Evolutionary conservation across 2,113 vertebrate species (phyloP).

Genomic region (Melanerpes aurifrons): DNA sequence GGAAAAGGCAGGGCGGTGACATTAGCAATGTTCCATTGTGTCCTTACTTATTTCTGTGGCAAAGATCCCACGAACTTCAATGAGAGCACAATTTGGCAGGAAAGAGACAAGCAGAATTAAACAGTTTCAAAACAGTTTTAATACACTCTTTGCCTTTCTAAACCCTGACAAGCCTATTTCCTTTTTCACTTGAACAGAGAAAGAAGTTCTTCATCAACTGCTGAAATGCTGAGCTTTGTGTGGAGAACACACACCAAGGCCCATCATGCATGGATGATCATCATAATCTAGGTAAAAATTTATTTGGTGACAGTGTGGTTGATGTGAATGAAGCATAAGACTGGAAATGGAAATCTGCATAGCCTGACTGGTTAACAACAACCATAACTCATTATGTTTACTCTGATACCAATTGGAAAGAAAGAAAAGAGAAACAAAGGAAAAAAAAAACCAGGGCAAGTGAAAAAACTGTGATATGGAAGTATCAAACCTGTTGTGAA

Average conservation of each 20-base stretch:
- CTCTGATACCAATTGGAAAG: accelerated
- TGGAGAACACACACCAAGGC: not conserved
- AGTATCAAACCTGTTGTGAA: not conserved
- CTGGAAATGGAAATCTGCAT: not conserved
- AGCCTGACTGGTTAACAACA: not conserved
- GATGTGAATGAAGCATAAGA: not conserved
- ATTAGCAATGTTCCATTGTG: not conserved
- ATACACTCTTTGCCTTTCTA: not conserved
- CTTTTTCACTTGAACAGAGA: not conserved
- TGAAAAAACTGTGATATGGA: not conserved
- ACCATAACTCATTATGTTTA: not conserved
- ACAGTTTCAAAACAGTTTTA: slow-evolving; percentile 10
- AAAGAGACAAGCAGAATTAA: slow-evolving; percentile 22
- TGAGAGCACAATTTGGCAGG: not conserved
- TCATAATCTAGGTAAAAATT: not conserved
- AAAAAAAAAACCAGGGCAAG: not conserved
- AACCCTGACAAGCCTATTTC: not conserved
- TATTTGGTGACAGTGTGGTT: not conserved
- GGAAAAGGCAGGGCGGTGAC: not conserved
- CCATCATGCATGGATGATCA: not conserved
- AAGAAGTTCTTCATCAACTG: not conserved
- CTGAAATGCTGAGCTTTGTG: not conserved
- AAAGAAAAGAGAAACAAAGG: not conserved
- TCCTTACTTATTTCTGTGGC: slow-evolving; percentile 12
- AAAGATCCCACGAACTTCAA: not conserved